Conservation (phyloP, 2,113 vertebrate genomes). For the Toxotes jaculatrix region DNA sequence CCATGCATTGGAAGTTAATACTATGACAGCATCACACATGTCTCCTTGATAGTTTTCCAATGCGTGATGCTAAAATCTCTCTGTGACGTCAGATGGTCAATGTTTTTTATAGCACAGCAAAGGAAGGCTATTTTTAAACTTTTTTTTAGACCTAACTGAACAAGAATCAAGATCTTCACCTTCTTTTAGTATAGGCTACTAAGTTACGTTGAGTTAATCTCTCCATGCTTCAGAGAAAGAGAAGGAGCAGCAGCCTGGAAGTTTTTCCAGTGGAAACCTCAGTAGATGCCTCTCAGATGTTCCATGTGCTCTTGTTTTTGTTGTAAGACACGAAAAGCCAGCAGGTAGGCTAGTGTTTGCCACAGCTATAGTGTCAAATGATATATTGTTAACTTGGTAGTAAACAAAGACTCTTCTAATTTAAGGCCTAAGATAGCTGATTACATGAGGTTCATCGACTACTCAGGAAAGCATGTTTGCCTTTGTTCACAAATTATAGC, state of each 20-base stretch:
- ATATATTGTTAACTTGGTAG: slow-evolving; percentile 21
- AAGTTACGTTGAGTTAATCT: neutral
- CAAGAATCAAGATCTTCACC: neutral
- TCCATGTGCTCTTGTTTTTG: slow-evolving; percentile 80
- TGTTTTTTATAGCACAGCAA: slow-evolving; percentile 8
- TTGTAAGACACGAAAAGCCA: slow-evolving; percentile 81
- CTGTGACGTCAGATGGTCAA: slow-evolving; percentile 58
- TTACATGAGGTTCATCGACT: slow-evolving; percentile 22
- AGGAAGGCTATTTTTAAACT: neutral
- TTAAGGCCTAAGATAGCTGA: slow-evolving; percentile 29
- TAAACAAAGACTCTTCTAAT: slow-evolving; percentile 44
- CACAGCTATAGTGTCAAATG: slow-evolving; percentile 4
- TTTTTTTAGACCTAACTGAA: neutral
- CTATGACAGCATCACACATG: slow-evolving; percentile 38
- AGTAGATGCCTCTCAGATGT: slow-evolving; percentile 84
- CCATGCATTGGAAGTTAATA: slow-evolving; percentile 61
- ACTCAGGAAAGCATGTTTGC: slow-evolving; percentile 44
- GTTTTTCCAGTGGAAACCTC: slow-evolving; percentile 45
- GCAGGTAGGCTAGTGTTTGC: slow-evolving; percentile 81
- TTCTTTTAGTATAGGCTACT: neutral
- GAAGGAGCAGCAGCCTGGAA: slow-evolving; percentile 50
- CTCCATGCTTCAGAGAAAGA: slow-evolving; percentile 53
- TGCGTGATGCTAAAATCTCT: slow-evolving; percentile 35
- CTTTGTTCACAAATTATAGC: slow-evolving; percentile 53
- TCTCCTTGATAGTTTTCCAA: slow-evolving; percentile 51